A percentile compares a stretch with the other conserved stretches of the same genome.
These are phyloP conservation scores for Turdus rufiventris DNA, from an alignment of 2,113 vertebrate species.

Conservation along the genomic window DNA sequence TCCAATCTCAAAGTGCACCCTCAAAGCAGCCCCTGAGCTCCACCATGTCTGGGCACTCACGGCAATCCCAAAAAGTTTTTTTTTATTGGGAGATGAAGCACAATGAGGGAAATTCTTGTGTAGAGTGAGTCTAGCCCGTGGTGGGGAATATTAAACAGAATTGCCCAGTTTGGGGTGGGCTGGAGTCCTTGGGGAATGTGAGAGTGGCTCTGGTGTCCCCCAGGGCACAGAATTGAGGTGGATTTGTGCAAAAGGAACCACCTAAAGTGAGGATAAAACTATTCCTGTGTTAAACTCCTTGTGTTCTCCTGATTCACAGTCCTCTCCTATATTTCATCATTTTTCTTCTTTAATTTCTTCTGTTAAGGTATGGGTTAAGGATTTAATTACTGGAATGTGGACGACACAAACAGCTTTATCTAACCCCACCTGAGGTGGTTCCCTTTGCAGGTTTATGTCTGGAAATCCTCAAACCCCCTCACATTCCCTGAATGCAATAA, in stretches of 20 bases:
- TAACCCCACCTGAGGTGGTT: no score
- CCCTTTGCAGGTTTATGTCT: neutral
- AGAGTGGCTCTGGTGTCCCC: neutral
- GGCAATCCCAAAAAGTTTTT: neutral
- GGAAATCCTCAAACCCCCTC: neutral
- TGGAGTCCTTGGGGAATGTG: accelerated
- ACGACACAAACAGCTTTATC: no score
- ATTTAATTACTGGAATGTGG: no score
- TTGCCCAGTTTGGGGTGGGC: neutral
- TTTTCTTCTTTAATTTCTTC: no score
- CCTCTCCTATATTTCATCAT: no score
- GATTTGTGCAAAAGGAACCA: no score
- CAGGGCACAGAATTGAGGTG: accelerated
- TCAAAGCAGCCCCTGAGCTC: neutral
- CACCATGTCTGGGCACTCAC: neutral
- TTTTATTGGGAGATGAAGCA: neutral
- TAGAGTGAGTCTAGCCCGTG: neutral
- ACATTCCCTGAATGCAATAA: neutral
- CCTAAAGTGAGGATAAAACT: no score
- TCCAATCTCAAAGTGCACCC: neutral
- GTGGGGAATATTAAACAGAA: neutral
- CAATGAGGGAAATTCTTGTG: neutral
- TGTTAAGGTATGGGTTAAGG: no score
- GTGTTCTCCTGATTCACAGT: no score
- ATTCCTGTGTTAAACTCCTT: no score